Evolutionary conservation across 2,113 vertebrate genomes (phyloP), one percentile per base, ranked within the genome.

Genomic region (Leucopternis melanops): DNA sequence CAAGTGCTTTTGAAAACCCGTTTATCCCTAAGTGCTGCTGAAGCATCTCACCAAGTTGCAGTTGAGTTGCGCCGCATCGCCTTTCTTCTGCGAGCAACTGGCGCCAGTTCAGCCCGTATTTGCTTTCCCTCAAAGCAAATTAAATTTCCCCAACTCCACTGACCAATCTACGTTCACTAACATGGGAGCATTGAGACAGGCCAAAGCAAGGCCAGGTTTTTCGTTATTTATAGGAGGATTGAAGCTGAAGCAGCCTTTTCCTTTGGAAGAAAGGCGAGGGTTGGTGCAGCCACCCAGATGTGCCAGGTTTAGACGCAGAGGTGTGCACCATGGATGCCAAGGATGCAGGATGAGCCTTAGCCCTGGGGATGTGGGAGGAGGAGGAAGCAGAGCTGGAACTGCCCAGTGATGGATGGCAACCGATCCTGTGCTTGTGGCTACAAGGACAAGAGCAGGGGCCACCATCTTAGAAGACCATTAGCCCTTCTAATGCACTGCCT

Each of bases 171-270:
- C 50, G 21, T 26, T 71, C 13, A 8, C 8, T 6, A 15, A 13
- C 19, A 0, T 7, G 36, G 47, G 54, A 81, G 12, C 29, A 18
- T 2, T 16, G 31, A 36, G 52, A 32, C 16, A 34, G 69, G 44
- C 20, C 26, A 23, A 47, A 36, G 42, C 59, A 58, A 69, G 32
- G 36, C 29, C 90, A 57, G 40, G 69, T 4, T 45, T 65, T 80
- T 44, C 0, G 0, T 50, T 11, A 34, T 31, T n/a, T 25, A 5
- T 32, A 50, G 47, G 3, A 31, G 21, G 78, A 26, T 10, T 74
- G 86, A 88, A 74, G 52, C 9, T 54, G 82, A 32, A 88, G 49
- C 3, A 67, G 27, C 6, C 4, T 90, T 75, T 55, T 82, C n/a
- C 75, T 91, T 34, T 72, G 80, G 75, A 52, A 63, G 52, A 52